phyloP scores from a whole-genome alignment of 2,113 vertebrate species.

The Gasterosteus nipponicus region DNA sequence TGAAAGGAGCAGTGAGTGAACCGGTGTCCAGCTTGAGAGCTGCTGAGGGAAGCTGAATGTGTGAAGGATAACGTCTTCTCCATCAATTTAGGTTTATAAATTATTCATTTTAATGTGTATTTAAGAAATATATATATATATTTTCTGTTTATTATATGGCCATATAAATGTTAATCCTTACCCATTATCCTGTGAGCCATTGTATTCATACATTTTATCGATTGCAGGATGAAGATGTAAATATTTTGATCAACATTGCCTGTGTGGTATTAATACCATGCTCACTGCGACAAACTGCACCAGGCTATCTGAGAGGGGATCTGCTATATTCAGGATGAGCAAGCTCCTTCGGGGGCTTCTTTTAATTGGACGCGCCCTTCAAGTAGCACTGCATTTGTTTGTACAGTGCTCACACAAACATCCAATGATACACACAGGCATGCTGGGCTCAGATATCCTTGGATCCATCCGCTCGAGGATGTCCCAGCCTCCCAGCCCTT shows the following conservation, averaged over 20 bases:
- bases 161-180: neutral
- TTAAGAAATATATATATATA: too few relatives aligned
- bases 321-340: constrained; percentile 63
- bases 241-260: constrained; percentile 16
- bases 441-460: constrained; percentile 65
- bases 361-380: constrained; percentile 71
- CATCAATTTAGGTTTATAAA: too few relatives aligned
- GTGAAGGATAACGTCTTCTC: too few relatives aligned
- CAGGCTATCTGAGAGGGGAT: constrained; percentile 56
- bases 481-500: constrained; percentile 58
- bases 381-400: constrained; percentile 63
- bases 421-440: constrained; percentile 6
- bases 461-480: constrained; percentile 64
- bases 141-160: too few relatives aligned
- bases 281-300: constrained; percentile 57
- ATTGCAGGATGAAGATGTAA: constrained; percentile 49
- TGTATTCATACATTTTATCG: constrained; percentile 11
- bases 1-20: too few relatives aligned
- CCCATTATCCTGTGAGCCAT: neutral
- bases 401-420: constrained; percentile 25
- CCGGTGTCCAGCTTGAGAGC: too few relatives aligned
- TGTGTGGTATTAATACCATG: constrained; percentile 27
- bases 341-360: constrained; percentile 58
- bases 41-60: too few relatives aligned
- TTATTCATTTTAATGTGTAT: too few relatives aligned